These are phyloP conservation scores for Antheraea mylitta DNA, from an alignment of 1,140 invertebrate species.

Conservation along the genomic window DNA sequence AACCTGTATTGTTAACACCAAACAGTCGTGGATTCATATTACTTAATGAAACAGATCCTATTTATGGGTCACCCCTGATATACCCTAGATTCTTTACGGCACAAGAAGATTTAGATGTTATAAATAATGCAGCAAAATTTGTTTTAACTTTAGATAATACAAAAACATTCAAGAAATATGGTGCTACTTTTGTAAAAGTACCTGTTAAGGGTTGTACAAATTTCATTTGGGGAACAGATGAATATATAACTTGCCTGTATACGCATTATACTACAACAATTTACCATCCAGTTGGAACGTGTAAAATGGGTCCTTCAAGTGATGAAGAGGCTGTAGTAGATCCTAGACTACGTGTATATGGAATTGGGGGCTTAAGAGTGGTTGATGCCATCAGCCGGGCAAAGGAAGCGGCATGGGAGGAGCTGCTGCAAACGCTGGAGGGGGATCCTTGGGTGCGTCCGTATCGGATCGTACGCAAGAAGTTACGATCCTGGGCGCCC, in stretches of 20 bases:
- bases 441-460: too few relatives aligned
- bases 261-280: constrained; percentile 85
- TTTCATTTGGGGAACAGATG: constrained; percentile 81
- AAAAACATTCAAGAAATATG: constrained; percentile 79
- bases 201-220: constrained; percentile 82
- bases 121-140: constrained; percentile 81
- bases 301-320: constrained; percentile 88
- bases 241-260: constrained; percentile 85
- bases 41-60: constrained; percentile 84
- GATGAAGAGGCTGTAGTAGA: constrained; percentile 87
- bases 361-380: constrained; percentile 84
- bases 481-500: too few relatives aligned
- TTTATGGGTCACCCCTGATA: constrained; percentile 87
- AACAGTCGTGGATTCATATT: constrained; percentile 85
- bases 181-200: constrained; percentile 78
- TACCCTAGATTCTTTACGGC: constrained; percentile 88
- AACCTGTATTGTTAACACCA: constrained; percentile 83
- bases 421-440: too few relatives aligned
- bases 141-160: constrained; percentile 80
- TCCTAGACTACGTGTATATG: constrained; percentile 84
- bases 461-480: too few relatives aligned
- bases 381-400: too few relatives aligned
- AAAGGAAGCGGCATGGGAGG: too few relatives aligned
- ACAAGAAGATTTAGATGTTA: constrained; percentile 74
- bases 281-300: constrained; percentile 89